Conservation (phyloP, 2,113 vertebrate genomes). For the Ginglymostoma cirratum region DNA sequence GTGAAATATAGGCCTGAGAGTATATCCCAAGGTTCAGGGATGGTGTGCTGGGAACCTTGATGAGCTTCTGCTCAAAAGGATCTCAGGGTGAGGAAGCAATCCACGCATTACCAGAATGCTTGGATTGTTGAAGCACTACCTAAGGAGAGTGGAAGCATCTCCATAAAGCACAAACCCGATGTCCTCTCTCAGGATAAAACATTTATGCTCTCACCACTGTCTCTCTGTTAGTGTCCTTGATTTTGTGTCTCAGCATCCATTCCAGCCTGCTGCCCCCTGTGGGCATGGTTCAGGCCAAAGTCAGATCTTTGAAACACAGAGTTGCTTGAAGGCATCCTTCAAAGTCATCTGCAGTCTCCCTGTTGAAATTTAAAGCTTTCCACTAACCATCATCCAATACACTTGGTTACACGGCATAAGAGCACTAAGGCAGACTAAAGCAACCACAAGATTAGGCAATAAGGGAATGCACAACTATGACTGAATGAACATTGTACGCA, state of each 20-base stretch:
- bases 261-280: neutral
- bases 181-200: neutral
- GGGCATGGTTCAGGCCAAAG: neutral
- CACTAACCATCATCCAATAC: too few species aligned
- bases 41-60: neutral
- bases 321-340: neutral
- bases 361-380: too few species aligned
- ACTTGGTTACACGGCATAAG: too few species aligned
- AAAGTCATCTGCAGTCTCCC: neutral
- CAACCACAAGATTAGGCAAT: too few species aligned
- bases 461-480: too few species aligned
- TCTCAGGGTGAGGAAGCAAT: neutral
- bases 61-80: neutral
- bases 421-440: too few species aligned
- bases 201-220: neutral
- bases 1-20: too few species aligned
- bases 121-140: too few species aligned
- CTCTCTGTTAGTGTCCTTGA: too few species aligned
- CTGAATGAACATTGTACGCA: too few species aligned
- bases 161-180: neutral
- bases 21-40: neutral
- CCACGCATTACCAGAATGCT: neutral
- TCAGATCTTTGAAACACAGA: neutral
- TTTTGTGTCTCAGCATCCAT: neutral
- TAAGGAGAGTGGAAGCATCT: too few species aligned